phyloP scores from a whole-genome alignment of 2,797 vertebrate genomes.

The Rhinoraja longicauda region DNA sequence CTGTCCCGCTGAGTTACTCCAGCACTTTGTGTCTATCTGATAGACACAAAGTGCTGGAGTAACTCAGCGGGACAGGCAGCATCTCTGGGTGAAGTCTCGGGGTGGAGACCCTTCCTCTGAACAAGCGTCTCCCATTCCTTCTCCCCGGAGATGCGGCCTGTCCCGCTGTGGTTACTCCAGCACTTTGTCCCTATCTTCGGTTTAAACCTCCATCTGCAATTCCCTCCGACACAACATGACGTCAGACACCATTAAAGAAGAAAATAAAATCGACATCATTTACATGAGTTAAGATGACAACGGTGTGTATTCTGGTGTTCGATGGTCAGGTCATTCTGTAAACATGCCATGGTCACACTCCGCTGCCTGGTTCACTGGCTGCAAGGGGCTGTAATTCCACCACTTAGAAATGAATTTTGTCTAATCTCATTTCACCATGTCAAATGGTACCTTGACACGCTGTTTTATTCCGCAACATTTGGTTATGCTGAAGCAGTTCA shows the following conservation, averaged over 20 bases:
- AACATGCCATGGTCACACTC: constrained; percentile 57
- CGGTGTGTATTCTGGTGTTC: constrained; percentile 35
- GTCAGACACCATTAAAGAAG: background rate
- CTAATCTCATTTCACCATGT: constrained; percentile 67
- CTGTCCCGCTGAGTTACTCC: no score
- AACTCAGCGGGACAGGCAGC: no score
- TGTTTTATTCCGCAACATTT: constrained; percentile 67
- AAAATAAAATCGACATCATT: background rate
- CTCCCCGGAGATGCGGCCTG: no score
- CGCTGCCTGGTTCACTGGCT: constrained; percentile 54
- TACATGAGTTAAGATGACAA: constrained; percentile 9
- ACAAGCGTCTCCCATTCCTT: no score
- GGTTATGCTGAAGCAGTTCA: constrained; percentile 62
- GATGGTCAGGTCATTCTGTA: constrained; percentile 59
- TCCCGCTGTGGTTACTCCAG: no score
- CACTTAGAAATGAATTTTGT: constrained; percentile 66
- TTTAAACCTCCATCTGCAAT: no score
- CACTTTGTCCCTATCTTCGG: no score
- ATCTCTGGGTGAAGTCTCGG: no score
- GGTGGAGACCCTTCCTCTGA: no score
- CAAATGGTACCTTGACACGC: constrained; percentile 66
- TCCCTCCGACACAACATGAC: no score
- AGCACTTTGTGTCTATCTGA: no score
- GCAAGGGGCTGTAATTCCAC: constrained; percentile 59
- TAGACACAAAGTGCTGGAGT: no score